Conservation (phyloP, 2,888 invertebrate species). For the Cryptocheilus praepositus region DNA sequence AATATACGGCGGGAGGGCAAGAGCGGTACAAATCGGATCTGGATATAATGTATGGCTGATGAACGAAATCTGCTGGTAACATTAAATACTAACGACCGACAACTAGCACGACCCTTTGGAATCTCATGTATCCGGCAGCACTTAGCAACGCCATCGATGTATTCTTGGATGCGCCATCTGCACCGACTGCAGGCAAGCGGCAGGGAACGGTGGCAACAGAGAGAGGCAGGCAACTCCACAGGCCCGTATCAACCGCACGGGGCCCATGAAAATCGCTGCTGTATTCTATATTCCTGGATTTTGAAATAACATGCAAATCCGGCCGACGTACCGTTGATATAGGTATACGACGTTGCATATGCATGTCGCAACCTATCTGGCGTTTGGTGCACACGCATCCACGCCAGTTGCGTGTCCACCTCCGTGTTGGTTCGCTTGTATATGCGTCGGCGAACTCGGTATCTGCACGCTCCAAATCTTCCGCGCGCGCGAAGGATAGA, state of each 20-base stretch:
- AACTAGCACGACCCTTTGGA: conserved; percentile 12
- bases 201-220: not conserved
- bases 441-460: conserved; percentile 27
- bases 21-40: conserved; percentile 12
- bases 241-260: conserved; percentile 30
- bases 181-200: not conserved
- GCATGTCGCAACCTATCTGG: conserved; percentile 23
- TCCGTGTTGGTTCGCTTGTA: not conserved
- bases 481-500: conserved; percentile 21
- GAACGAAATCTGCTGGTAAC: not conserved
- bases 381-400: conserved; percentile 3
- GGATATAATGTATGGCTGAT: too few species aligned
- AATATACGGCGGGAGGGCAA: not conserved
- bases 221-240: conserved; percentile 8
- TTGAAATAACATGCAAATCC: conserved; percentile 72
- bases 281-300: conserved; percentile 63
- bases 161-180: conserved; percentile 26
- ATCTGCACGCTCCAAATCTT: conserved; percentile 26
- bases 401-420: not conserved
- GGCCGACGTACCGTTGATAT: conserved; percentile 33
- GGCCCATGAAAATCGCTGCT: conserved; percentile 60
- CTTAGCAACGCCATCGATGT: conserved; percentile 19
- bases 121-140: conserved; percentile 29
- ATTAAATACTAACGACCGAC: conserved; percentile 1
- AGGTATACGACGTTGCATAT: conserved; percentile 37